These are phyloP conservation scores for Oxyscelio sp. DNA, from an alignment of 2,888 invertebrate genomes.

Conservation along the genomic window DNA sequence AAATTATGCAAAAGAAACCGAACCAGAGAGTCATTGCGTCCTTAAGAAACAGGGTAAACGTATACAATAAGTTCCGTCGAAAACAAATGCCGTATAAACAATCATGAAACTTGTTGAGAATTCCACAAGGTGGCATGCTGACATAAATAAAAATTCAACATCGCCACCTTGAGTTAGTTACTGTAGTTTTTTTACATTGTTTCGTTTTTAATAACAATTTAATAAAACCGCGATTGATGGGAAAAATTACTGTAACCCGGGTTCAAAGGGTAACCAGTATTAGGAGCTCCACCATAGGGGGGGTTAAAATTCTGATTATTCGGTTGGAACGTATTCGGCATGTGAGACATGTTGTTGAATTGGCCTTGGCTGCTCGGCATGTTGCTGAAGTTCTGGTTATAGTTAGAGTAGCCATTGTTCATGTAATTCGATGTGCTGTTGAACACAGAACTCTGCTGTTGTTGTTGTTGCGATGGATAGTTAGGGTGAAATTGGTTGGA, in stretches of 20 bases:
- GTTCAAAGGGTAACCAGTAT: conserved; percentile 81
- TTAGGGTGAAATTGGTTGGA: conserved; percentile 82
- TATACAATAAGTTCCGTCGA: too few relatives aligned
- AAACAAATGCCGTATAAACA: too few relatives aligned
- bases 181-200: too few relatives aligned
- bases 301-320: conserved; percentile 81
- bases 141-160: too few relatives aligned
- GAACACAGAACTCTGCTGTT: conserved; percentile 84
- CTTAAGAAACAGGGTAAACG: too few relatives aligned
- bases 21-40: too few relatives aligned
- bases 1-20: too few relatives aligned
- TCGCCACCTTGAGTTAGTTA: too few relatives aligned
- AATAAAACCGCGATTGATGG: conserved; percentile 86
- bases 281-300: conserved; percentile 72
- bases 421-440: conserved; percentile 80
- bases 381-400: conserved; percentile 82
- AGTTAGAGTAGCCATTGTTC: conserved; percentile 86
- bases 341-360: conserved; percentile 77
- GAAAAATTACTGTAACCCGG: conserved; percentile 84
- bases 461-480: conserved; percentile 75
- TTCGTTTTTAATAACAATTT: too few relatives aligned
- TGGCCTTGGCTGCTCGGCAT: conserved; percentile 79
- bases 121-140: too few relatives aligned
- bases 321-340: conserved; percentile 73
- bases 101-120: too few relatives aligned